Conservation (phyloP, 1,140 invertebrate species). For the Odontomachus brunneus region DNA sequence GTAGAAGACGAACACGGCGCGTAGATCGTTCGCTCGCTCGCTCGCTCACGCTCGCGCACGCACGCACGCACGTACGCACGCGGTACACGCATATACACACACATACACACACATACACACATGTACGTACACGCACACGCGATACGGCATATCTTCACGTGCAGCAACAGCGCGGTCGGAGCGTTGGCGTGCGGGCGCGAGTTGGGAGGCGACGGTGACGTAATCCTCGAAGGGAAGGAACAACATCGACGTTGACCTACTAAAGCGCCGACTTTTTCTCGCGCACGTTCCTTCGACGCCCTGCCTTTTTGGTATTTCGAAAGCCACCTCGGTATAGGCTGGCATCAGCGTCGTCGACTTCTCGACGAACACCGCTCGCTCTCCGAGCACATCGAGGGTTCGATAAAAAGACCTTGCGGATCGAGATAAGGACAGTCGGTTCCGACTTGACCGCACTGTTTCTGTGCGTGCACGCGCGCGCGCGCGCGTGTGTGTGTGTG, state of each 20-base stretch:
- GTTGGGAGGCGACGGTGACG: constrained; percentile 70
- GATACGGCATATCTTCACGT: constrained; percentile 60
- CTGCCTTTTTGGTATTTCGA: constrained; percentile 63
- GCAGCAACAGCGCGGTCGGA: constrained; percentile 21
- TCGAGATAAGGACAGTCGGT: neutral
- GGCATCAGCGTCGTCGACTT: neutral
- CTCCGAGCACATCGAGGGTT: neutral
- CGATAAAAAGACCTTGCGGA: constrained; percentile 20
- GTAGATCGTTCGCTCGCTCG: no score
- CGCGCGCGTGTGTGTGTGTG: no score
- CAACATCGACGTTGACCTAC: constrained; percentile 77
- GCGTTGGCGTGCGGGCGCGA: constrained; percentile 65
- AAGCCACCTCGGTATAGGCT: constrained; percentile 14
- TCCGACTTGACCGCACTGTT: neutral
- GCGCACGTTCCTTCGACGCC: constrained; percentile 61
- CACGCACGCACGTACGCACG: neutral
- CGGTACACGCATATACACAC: no score
- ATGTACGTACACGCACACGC: constrained; percentile 4
- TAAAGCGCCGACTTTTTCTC: constrained; percentile 74
- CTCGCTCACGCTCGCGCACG: neutral
- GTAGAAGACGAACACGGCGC: constrained; percentile 8
- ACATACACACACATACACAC: neutral
- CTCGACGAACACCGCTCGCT: neutral
- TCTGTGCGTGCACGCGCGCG: neutral
- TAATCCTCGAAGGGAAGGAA: constrained; percentile 77